These are phyloP conservation scores for Eupeodes luniger DNA, from an alignment of 2,888 invertebrate genomes.

Conservation along the genomic window DNA sequence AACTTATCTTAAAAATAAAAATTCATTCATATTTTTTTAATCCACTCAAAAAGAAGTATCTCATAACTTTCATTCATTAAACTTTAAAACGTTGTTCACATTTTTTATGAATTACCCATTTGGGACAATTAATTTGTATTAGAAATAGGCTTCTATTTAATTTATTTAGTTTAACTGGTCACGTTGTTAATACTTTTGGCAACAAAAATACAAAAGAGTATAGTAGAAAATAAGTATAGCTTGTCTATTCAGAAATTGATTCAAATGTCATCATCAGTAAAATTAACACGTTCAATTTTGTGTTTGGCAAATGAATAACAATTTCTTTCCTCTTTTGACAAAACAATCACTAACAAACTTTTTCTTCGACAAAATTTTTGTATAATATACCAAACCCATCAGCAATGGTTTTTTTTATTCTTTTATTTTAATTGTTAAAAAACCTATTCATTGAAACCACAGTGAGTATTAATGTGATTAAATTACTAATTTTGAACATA, in stretches of 20 bases:
- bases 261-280: constrained; percentile 51
- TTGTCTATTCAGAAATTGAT: constrained; percentile 7
- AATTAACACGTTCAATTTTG: constrained; percentile 52
- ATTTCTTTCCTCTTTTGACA: neutral
- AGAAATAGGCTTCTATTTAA: constrained; percentile 14
- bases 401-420: neutral
- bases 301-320: constrained; percentile 24
- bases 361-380: neutral
- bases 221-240: neutral
- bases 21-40: too few relatives aligned
- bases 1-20: too few relatives aligned
- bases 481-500: neutral
- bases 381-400: neutral
- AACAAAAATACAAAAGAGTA: constrained; percentile 14
- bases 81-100: neutral
- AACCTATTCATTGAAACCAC: too few relatives aligned
- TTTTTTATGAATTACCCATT: constrained; percentile 16
- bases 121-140: constrained; percentile 27
- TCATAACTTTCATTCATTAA: neutral
- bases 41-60: neutral
- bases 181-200: constrained; percentile 35
- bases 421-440: neutral
- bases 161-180: constrained; percentile 30
- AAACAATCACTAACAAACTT: neutral
- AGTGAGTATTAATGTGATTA: neutral